phyloP scores from a whole-genome alignment of 1,140 invertebrate genomes.

The Yoshiicerus persimilis region DNA sequence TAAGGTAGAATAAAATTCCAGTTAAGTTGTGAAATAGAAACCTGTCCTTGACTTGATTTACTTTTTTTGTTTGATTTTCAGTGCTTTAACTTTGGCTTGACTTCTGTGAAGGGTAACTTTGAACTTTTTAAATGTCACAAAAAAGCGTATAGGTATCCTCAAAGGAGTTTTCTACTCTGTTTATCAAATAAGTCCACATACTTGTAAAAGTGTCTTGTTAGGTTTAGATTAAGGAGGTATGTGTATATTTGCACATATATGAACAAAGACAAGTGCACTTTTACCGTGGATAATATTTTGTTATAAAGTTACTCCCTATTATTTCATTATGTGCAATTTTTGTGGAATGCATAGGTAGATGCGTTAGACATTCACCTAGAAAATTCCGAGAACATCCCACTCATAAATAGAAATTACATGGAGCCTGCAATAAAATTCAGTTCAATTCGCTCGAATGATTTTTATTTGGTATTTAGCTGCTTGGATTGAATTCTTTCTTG shows the following conservation, averaged over 20 bases:
- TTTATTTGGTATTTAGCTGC: neutral
- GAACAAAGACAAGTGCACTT: neutral
- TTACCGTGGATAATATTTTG: too few species aligned
- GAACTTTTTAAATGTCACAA: neutral
- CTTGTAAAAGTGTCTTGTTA: too few species aligned
- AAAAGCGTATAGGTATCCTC: too few species aligned
- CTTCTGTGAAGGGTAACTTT: too few species aligned
- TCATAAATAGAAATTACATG: neutral
- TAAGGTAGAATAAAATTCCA: too few species aligned
- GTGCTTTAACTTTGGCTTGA: neutral
- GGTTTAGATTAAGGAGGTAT: neutral
- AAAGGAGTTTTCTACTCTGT: neutral
- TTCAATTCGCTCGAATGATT: neutral
- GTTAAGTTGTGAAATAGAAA: too few species aligned
- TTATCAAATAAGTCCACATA: too few species aligned
- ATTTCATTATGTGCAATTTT: neutral
- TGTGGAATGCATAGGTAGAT: neutral
- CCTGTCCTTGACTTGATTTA: neutral
- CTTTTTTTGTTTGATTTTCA: neutral
- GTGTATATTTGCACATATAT: neutral
- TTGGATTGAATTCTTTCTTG: neutral
- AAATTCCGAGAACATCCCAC: neutral
- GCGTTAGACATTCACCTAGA: neutral
- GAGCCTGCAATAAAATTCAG: neutral
- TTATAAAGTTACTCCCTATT: too few species aligned